Evolutionary conservation across 30 jellyfish, hydroid and myxozoan genomes (phyloP), one percentile per base, ranked within the genome.

Genomic region (Mastigias papua): DNA sequence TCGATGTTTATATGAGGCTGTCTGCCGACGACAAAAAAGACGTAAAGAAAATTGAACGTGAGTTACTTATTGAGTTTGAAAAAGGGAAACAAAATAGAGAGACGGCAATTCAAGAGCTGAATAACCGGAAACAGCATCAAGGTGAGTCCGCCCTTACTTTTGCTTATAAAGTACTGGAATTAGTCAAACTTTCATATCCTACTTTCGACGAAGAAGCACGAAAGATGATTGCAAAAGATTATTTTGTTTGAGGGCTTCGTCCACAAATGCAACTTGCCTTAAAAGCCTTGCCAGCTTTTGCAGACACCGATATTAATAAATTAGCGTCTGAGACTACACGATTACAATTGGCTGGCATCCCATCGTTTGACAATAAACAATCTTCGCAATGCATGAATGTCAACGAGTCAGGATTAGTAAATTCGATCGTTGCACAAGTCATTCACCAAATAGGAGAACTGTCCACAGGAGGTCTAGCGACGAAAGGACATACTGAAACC

Each of bases 41-140:
- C 1, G 49, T 9, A 0, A 31, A 80, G 34, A 54, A 76, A 76
- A 76, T 54, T 2, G 33, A 76, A 48, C 23, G 6, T 7, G 76
- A 76, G 33, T 35, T 80, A 17, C 69, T 60, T 25, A 63, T 50
- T 10, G 80, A 80, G 0, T 80, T 80, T 25, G 81, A 80, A 29
- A 80, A 60, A 27, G 90, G 90, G 5, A 80, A 80, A 1, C 90
- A 80, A 61, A 60, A 80, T 42, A 60, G 90, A 31, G 90, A 60
- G 34, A 11, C 5, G 1, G 90, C 90, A n/a, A 63, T 80, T 16
- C 63, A n/a, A 78, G 81, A 80, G 70, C 71, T 80, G 69, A 60
- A 32, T 50, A 80, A 63, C 67, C 76, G 90, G 0, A 80, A 80
- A 62, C 32, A 57, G 37, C 20, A 60, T 9, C 81, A 10, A 33